Evolutionary conservation across 1,140 invertebrate species (phyloP).

Genomic region (Drosophila insularis): DNA sequence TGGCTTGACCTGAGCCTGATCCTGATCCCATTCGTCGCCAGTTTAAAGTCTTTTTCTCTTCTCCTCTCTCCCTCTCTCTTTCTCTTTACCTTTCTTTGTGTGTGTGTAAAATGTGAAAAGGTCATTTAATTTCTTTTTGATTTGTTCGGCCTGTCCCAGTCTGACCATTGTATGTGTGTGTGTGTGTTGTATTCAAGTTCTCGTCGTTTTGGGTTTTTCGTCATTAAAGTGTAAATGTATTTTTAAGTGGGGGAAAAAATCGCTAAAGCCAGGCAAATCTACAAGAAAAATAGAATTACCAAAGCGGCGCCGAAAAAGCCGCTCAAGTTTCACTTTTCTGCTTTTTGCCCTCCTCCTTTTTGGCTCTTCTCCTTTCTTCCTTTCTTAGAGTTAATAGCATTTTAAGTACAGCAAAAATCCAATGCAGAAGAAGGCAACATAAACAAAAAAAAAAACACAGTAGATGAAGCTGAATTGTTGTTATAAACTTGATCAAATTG

Average conservation of each 20-base stretch:
- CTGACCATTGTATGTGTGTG: conserved; percentile 15
- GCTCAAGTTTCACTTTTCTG: conserved; percentile 69
- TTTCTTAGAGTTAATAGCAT: conserved; percentile 71
- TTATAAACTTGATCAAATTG: conserved; percentile 43
- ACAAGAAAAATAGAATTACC: conserved; percentile 68
- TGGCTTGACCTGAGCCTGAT: conserved; percentile 17
- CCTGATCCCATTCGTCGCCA: conserved; percentile 9
- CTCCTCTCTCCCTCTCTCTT: not conserved
- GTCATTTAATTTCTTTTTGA: conserved; percentile 81
- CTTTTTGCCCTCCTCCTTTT: not conserved
- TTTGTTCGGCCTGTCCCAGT: conserved; percentile 55
- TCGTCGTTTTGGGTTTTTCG: conserved; percentile 22
- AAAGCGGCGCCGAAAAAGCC: conserved; percentile 62
- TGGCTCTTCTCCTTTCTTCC: conserved; percentile 1
- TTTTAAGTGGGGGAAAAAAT: conserved; percentile 66
- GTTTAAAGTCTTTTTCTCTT: conserved; percentile 1
- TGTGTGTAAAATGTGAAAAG: conserved; percentile 66
- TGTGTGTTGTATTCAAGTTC: conserved; percentile 6
- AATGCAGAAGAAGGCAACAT: not conserved
- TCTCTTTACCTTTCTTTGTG: not conserved
- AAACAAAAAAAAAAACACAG: not conserved
- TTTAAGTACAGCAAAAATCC: conserved; percentile 67
- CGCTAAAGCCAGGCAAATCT: conserved; percentile 17
- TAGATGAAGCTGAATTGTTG: not conserved
- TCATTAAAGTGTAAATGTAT: conserved; percentile 81